phyloP scores from a whole-genome alignment of 1,140 invertebrate species.

The Zaprionus capensis region DNA sequence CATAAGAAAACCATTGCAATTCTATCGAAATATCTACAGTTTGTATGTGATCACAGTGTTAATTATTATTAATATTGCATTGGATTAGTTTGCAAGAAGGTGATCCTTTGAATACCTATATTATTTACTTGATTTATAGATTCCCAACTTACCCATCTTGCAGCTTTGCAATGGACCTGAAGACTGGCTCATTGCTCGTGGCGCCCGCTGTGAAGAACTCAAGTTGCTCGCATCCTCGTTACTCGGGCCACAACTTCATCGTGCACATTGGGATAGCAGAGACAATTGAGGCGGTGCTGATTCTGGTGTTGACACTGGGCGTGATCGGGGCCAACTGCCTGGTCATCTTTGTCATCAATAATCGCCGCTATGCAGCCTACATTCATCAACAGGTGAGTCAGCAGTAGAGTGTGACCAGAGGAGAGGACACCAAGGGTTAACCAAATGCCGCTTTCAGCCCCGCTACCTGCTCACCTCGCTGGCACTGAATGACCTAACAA shows the following conservation, averaged over 20 bases:
- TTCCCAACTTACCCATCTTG: neutral
- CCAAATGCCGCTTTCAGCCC: slow-evolving; percentile 87
- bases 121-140: no score
- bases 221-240: slow-evolving; percentile 89
- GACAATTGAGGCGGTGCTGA: slow-evolving; percentile 89
- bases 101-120: no score
- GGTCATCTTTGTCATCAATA: slow-evolving; percentile 93
- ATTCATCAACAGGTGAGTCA: slow-evolving; percentile 91
- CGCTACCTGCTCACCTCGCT: slow-evolving; percentile 92
- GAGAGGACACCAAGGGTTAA: neutral
- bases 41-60: no score
- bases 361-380: slow-evolving; percentile 91
- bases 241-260: slow-evolving; percentile 86
- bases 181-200: slow-evolving; percentile 87
- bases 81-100: no score
- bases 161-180: slow-evolving; percentile 81
- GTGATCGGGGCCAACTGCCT: slow-evolving; percentile 91
- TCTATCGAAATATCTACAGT: no score
- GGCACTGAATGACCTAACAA: slow-evolving; percentile 93
- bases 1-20: neutral
- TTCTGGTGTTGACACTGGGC: slow-evolving; percentile 89
- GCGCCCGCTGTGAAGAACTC: slow-evolving; percentile 91
- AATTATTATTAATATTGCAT: no score
- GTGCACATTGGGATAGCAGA: slow-evolving; percentile 88
- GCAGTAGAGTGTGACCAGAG: neutral